Evolutionary conservation across 2,797 vertebrate species (phyloP), one percentile per base, ranked within the genome.

Genomic region (Sebastes trivittatus): DNA sequence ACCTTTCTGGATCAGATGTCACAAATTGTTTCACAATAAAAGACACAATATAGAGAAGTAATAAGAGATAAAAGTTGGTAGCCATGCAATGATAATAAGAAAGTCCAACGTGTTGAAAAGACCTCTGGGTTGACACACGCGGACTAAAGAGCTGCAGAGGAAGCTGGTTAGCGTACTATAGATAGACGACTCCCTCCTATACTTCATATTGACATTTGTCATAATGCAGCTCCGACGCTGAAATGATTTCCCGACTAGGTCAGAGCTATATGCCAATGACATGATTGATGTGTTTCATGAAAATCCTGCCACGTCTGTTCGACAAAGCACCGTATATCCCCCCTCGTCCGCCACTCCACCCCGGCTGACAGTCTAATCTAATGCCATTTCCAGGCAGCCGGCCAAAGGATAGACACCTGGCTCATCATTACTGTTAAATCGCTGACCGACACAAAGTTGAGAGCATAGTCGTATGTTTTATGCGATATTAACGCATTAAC

Each of bases 341-440:
- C 64, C 46, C 18, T 52, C 8, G 2, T 25, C 49, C 42, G 6
- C 25, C 75, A 67, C 56, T 46, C 42, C 75, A 0, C 32, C 52
- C 49, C n/a, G 29, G 67, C 73, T 64, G 55, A 81, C 83, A 66
- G 60, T 77, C 82, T 84, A 80, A 90, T 90, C 76, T 88, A 89
- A 93, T 81, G 84, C 83, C 55, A 76, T 90, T 88, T 91, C 84
- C 85, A 91, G 93, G 91, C 90, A 80, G 38, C 55, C 1, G 60
- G 86, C 88, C 91, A 93, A 63, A 73, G 83, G 80, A 87, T 66
- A 80, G 85, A 75, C 88, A 89, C 91, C 92, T 92, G 89, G 83
- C 84, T 91, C 88, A 87, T 87, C 84, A 88, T 87, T 78, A 69
- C 67, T 6, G 5, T 8, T 61, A 63, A 91, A 88, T 69, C 11